Evolutionary conservation across 2,888 invertebrate genomes (phyloP).

Genomic region (Lasioglossum zephyrum): DNA sequence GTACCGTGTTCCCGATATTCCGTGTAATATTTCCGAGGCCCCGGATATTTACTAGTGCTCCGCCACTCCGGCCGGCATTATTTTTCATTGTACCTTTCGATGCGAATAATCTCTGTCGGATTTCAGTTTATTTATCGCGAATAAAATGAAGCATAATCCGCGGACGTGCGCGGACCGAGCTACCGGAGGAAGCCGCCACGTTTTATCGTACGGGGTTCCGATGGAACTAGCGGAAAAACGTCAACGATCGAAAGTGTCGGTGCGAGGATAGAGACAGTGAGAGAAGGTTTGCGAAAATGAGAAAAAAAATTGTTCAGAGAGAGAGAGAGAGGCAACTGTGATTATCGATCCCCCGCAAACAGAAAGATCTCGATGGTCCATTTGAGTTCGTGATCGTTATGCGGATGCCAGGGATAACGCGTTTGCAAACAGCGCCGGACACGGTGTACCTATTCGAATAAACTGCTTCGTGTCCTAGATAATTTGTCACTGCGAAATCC

Average conservation of each 20-base stretch:
- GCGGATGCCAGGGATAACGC: conserved; percentile 65
- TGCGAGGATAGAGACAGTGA: neutral
- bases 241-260: neutral
- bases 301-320: conserved; percentile 10
- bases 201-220: neutral
- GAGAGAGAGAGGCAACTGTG: conserved; percentile 9
- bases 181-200: neutral
- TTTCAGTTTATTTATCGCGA: conserved; percentile 44
- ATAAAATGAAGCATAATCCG: conserved; percentile 44
- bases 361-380: conserved; percentile 63
- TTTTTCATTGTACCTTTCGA: conserved; percentile 37
- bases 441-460: conserved; percentile 77
- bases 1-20: conserved; percentile 22
- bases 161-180: neutral
- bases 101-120: conserved; percentile 41
- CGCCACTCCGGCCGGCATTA: conserved; percentile 12
- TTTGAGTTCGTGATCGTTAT: conserved; percentile 67
- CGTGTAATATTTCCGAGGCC: conserved; percentile 1
- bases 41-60: neutral
- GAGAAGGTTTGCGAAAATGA: neutral
- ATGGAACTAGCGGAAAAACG: neutral
- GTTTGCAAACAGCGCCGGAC: conserved; percentile 71
- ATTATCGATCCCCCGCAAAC: conserved; percentile 49
- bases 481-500: conserved; percentile 82
- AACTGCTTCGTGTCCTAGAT: conserved; percentile 79